phyloP scores from a whole-genome alignment of 1,140 invertebrate species.

The Papilio machaon region DNA sequence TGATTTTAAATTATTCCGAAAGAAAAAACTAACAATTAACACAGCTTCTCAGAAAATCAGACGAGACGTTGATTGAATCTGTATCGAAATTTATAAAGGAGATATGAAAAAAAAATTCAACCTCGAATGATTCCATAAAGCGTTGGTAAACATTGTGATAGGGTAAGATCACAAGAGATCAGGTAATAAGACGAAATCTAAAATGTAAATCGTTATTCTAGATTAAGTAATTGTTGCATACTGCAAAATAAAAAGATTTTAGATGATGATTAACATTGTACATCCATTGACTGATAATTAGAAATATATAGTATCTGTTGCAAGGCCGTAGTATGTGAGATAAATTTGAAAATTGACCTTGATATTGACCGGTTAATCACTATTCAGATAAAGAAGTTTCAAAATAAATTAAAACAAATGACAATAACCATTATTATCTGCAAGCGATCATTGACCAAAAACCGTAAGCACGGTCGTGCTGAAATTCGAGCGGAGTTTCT shows the following conservation, averaged over 20 bases:
- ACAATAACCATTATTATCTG: slow-evolving; percentile 10
- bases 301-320: background rate
- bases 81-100: background rate
- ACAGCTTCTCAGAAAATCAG: background rate
- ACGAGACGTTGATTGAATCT: background rate
- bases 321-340: background rate
- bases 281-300: slow-evolving; percentile 41
- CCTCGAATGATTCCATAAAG: background rate
- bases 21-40: background rate
- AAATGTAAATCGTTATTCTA: background rate
- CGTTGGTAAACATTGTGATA: background rate
- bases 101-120: background rate
- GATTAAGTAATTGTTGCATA: background rate
- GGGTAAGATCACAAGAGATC: background rate
- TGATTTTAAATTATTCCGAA: background rate
- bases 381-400: slow-evolving; percentile 8
- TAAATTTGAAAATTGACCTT: slow-evolving; percentile 2
- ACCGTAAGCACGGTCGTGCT: slow-evolving; percentile 55
- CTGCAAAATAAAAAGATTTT: background rate
- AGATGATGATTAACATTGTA: background rate
- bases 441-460: slow-evolving; percentile 46
- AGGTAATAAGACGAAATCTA: background rate
- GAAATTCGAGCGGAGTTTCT: slow-evolving; percentile 79
- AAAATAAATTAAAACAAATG: slow-evolving; percentile 32
- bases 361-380: slow-evolving; percentile 10